Evolutionary conservation across 2,888 invertebrate species (phyloP), one percentile per base, ranked within the genome.

Genomic region (Cepaea hortensis): DNA sequence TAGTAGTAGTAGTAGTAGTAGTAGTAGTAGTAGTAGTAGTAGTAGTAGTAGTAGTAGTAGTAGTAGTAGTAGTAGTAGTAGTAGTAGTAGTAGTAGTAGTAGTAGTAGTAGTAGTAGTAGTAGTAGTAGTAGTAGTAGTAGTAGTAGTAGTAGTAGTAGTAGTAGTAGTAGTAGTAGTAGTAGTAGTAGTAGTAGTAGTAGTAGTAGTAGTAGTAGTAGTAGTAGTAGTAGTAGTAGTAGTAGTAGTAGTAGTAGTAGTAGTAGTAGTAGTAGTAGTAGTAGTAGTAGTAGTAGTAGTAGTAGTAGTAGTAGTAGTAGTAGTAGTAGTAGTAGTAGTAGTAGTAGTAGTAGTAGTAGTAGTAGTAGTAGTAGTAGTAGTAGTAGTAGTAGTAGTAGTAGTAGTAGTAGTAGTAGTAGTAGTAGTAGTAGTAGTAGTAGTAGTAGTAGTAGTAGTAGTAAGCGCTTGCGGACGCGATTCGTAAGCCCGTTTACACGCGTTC

Each of bases 101-200:
- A 79, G 79, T 79, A 79, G 79, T 50, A 11, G 79, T 35, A 62
- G 62, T 62, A 62, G 9, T 62, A 11, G 79, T 79, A 79, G 79
- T 79, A 35, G 79, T 79, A 35, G 62, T 62, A 62, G 7, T 62
- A 11, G 15, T 35, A 35, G 79, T 79, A 79, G 50, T 79, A 82
- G 82, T 70, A 82, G 68, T 46, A 82, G 82, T 70, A 82, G 82
- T 70, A 82, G 82, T 65, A 82, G 82, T 70, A 82, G 68, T 46
- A 68, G 82, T 62, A 62, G 62, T 62, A 11, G 62, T 62, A 11
- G 62, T 62, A 62, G 62, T 62, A 11, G 15, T 62, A 62, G 62
- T 62, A 62, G 62, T 62, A 62, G 62, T 62, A 62, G 62, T 15
- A 62, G 62, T 15, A 62, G 62, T 62, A 62, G 62, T 62, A 62